Evolutionary conservation across 1,140 invertebrate species (phyloP).

Genomic region (Nixonia krombeini): DNA sequence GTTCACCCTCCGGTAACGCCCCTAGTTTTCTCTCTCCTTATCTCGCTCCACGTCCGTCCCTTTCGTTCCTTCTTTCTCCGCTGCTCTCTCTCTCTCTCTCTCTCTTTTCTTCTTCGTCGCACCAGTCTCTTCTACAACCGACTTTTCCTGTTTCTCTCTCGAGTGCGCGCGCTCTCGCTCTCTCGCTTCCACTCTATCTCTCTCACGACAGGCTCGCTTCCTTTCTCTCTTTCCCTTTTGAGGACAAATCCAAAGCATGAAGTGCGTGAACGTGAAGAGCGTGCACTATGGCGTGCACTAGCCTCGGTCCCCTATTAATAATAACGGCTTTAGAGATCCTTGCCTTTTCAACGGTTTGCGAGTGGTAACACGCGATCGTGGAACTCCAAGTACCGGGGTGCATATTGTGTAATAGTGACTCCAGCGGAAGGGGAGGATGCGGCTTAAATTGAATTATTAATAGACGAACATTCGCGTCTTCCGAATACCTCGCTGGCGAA

Average conservation of each 20-base stretch:
- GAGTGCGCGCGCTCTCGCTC: too few relatives aligned
- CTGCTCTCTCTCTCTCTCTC: background rate
- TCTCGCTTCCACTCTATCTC: background rate
- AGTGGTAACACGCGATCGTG: constrained; percentile 49
- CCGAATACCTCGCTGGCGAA: too few relatives aligned
- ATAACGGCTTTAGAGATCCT: constrained; percentile 57
- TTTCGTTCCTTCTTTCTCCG: background rate
- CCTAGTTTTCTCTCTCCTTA: too few relatives aligned
- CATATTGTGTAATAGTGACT: constrained; percentile 40
- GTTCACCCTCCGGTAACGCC: constrained; percentile 13
- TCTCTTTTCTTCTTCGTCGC: too few relatives aligned
- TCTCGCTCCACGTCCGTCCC: too few relatives aligned
- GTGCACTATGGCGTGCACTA: constrained; percentile 16
- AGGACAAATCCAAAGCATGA: constrained; percentile 46
- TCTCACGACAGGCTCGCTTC: background rate
- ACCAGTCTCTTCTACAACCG: too few relatives aligned
- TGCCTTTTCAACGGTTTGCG: constrained; percentile 59
- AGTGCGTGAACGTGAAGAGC: constrained; percentile 38
- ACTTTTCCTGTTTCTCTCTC: too few relatives aligned
- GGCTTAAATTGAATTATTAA: constrained; percentile 40
- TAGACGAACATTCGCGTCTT: background rate
- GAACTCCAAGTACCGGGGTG: constrained; percentile 27
- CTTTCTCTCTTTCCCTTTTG: constrained; percentile 23
- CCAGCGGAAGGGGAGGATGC: constrained; percentile 23
- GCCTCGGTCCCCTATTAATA: constrained; percentile 48